Base-by-base conservation (phyloP, 2,113 vertebrate genomes). In the Alaudala cheleensis region DNA sequence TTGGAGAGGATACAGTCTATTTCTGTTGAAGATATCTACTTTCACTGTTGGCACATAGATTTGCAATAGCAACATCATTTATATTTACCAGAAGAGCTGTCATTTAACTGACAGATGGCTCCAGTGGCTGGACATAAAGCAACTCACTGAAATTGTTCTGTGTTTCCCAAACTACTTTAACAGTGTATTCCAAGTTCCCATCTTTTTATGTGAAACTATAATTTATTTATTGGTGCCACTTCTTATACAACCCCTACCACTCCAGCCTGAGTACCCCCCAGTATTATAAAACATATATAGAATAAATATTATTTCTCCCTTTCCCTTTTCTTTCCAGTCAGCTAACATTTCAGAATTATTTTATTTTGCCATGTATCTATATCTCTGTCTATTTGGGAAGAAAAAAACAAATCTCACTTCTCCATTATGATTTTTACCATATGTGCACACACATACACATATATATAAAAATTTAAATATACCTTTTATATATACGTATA, bases 141-240 rank as follows among this genome's bases (percentile, higher is more conserved):
- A 65, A 28, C 40, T 70, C 62, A 70, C 31, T 66, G 29, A 93
- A 76, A 91, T 54, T 45, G 53, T 72, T 87, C 62, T 61, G 57
- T 81, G 73, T 84, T 67, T 92, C 40, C 77, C 93, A 92, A 91
- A 91, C 58, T 77, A 54, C 78, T 94, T 79, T 69, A 82, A 80
- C 45, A 88, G 29, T 47, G 6, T 77, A 69, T 81, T 93, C 69
- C 40, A 93, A 92, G 93, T 89, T 79, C 21, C n/a, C 73, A 85
- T 76, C 23, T 82, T 85, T 92, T 93, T 81, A 84, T 76, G 53
- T 1, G 3, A 79, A 96, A 60, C 40, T 67, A 34, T 93, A 47
- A 89, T 86, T 93, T 95, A 92, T 92, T 84, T 85, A 90, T 70
- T 44, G 21, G 5, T 85, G 93, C 86, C 49, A 89, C 40, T 82